A percentile compares a stretch with the other conserved stretches of the same genome.
Conservation (phyloP, 2,888 invertebrate genomes). For the Eumerus sabulonum region DNA sequence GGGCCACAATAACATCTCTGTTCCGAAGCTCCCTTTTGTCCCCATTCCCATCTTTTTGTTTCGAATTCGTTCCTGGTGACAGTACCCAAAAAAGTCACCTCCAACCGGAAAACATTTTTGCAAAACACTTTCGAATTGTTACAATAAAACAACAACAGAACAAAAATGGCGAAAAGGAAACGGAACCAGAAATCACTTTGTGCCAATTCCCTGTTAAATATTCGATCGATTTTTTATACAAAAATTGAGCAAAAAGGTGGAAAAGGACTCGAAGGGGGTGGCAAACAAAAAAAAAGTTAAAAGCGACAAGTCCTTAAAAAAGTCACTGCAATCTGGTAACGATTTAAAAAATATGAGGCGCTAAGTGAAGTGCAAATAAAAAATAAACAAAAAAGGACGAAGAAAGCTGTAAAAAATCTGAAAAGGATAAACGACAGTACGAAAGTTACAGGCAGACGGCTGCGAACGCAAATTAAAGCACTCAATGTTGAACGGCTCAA, state of each 20-base stretch:
- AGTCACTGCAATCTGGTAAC: slow-evolving; percentile 27
- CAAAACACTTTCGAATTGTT: slow-evolving; percentile 41
- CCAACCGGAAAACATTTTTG: slow-evolving; percentile 58
- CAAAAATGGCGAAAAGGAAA: slow-evolving; percentile 27
- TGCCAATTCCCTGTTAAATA: slow-evolving; percentile 54
- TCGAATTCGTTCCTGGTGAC: too few species aligned
- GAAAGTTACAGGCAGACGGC: slow-evolving; percentile 9
- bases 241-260: slow-evolving; percentile 3
- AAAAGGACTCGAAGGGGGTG: neutral
- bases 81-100: slow-evolving; percentile 38
- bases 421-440: slow-evolving; percentile 24
- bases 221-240: slow-evolving; percentile 47
- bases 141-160: slow-evolving; percentile 9
- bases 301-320: too few species aligned
- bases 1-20: too few species aligned
- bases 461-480: slow-evolving; percentile 10
- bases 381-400: neutral
- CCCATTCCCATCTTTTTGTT: too few species aligned
- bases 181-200: slow-evolving; percentile 61
- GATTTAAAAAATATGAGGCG: slow-evolving; percentile 37
- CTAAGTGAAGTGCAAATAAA: slow-evolving; percentile 43
- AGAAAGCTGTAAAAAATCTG: neutral
- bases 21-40: too few species aligned
- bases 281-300: too few species aligned
- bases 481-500: slow-evolving; percentile 21